phyloP scores from a whole-genome alignment of 1,140 invertebrate species.

The Drosophila melanogaster region Release_6_plus_ISO1_MT NT_033779.5:1429001-1429500 shows the following conservation, averaged over 20 bases:
- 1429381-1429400: slow-evolving; percentile 38
- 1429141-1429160: neutral
- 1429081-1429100: neutral
- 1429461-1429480: slow-evolving; percentile 53
- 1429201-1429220: neutral
- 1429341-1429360: neutral
- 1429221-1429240: slow-evolving; percentile 10
- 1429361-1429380: slow-evolving; percentile 57
- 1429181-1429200: neutral
- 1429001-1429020: slow-evolving; percentile 54
- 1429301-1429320: slow-evolving; percentile 32
- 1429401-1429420: slow-evolving; percentile 56
- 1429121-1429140: too few relatives aligned
- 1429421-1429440: slow-evolving; percentile 63
- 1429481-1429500: slow-evolving; percentile 68
- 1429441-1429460: slow-evolving; percentile 71
- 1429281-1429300: slow-evolving; percentile 31
- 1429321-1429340: slow-evolving; percentile 10
- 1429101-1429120: neutral
- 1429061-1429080: neutral
- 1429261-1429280: slow-evolving; percentile 20
- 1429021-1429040: slow-evolving; percentile 23
- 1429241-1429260: neutral
- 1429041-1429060: slow-evolving; percentile 15
- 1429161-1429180: neutral